Percentiles rank a stretch among this genome's conserved stretches.
phyloP scores from a whole-genome alignment of 1,140 invertebrate genomes.

The Pogonomyrmex californicus region DNA sequence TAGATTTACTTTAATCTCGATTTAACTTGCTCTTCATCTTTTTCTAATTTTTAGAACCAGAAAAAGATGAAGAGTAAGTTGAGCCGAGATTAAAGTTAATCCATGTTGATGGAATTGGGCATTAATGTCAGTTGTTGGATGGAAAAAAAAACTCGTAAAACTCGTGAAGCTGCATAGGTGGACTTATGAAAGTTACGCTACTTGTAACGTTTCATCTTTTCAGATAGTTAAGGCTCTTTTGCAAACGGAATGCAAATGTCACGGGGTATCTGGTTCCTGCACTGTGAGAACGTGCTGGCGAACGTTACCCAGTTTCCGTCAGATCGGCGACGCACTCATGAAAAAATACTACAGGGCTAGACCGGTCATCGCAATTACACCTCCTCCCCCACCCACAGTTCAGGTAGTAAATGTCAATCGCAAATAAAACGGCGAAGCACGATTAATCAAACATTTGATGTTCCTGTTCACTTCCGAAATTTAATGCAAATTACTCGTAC shows the following conservation, averaged over 20 bases:
- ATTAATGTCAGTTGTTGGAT: background rate
- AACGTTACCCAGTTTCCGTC: constrained; percentile 94
- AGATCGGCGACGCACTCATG: constrained; percentile 94
- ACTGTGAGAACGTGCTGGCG: constrained; percentile 98
- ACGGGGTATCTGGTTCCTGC: constrained; percentile 98
- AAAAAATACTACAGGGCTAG: constrained; percentile 94
- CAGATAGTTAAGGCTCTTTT: constrained; percentile 95
- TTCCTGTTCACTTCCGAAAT: background rate
- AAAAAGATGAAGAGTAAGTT: too few relatives aligned
- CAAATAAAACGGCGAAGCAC: background rate
- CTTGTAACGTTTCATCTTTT: constrained; percentile 74
- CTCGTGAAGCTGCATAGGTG: background rate
- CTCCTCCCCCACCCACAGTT: constrained; percentile 83
- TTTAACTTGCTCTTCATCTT: too few relatives aligned
- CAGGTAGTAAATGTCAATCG: constrained; percentile 78
- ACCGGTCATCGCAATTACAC: constrained; percentile 89
- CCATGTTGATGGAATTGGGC: too few relatives aligned
- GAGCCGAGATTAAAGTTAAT: too few relatives aligned
- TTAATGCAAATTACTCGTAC: background rate
- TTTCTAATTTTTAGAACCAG: too few relatives aligned
- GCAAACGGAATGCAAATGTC: constrained; percentile 97
- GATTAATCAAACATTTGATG: background rate
- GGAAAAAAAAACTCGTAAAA: background rate
- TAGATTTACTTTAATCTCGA: too few relatives aligned
- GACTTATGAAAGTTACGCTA: background rate